These are phyloP conservation scores for Amblyopsis rosae DNA, from an alignment of 2,113 vertebrate genomes.

Conservation along the genomic window DNA sequence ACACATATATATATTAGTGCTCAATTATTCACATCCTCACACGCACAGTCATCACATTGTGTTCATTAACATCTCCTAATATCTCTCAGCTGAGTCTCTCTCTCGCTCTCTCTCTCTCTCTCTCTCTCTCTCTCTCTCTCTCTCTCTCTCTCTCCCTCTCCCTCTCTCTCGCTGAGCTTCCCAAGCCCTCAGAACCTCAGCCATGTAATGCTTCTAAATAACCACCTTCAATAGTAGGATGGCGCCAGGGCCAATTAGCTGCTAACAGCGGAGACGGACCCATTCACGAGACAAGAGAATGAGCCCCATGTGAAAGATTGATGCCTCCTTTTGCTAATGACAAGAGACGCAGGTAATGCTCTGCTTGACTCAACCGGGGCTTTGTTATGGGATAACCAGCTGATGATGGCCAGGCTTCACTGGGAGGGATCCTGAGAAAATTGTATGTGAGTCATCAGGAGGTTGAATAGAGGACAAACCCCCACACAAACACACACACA, in stretches of 20 bases:
- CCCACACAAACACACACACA: too few species aligned
- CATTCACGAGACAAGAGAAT: conserved; percentile 63
- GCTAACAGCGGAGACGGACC: conserved; percentile 69
- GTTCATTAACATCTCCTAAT: conserved; percentile 53
- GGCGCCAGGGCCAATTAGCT: conserved; percentile 78
- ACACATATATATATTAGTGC: background rate
- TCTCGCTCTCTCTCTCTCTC: conserved; percentile 20
- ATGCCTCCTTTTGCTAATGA: conserved; percentile 66
- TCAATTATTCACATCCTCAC: background rate
- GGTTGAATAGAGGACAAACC: conserved; percentile 6
- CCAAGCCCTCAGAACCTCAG: conserved; percentile 44
- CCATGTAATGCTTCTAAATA: conserved; percentile 76
- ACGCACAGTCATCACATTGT: conserved; percentile 47
- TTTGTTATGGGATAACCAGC: conserved; percentile 55
- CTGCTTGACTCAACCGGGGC: conserved; percentile 49
- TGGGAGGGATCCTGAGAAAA: conserved; percentile 26
- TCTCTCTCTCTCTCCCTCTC: background rate
- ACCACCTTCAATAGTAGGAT: conserved; percentile 69
- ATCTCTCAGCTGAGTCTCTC: background rate
- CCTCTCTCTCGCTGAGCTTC: conserved; percentile 28
- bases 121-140: background rate
- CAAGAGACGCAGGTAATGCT: conserved; percentile 55
- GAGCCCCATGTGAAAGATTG: conserved; percentile 66
- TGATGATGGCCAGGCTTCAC: conserved; percentile 43
- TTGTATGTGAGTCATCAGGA: conserved; percentile 11